Percentiles rank a stretch among this genome's conserved stretches.
phyloP scores from a whole-genome alignment of 2,797 vertebrate species.

The Anguilla pacifica region DNA sequence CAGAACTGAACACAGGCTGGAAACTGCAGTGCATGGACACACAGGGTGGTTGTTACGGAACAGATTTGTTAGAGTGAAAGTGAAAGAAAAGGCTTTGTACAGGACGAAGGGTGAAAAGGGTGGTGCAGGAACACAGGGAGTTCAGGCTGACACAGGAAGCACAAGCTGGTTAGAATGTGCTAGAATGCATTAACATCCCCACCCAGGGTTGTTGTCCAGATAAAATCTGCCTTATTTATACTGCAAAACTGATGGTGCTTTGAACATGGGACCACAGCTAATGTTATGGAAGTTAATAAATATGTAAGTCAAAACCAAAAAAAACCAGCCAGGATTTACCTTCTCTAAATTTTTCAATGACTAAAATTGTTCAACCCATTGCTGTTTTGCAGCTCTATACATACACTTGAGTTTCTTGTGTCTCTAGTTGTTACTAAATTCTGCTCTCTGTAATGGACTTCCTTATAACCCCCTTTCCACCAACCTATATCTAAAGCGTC shows the following conservation, averaged over 20 bases:
- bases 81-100: constrained; percentile 4
- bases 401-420: background rate
- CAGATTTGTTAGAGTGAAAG: background rate
- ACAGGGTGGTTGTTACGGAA: background rate
- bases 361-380: background rate
- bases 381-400: background rate
- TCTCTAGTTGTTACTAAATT: background rate
- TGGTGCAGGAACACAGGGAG: background rate
- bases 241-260: background rate
- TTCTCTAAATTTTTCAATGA: background rate
- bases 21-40: background rate
- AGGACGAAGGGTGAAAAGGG: background rate
- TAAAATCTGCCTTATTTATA: background rate
- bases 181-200: background rate
- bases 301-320: background rate
- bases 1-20: background rate
- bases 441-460: background rate
- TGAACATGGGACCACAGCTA: background rate
- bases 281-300: background rate
- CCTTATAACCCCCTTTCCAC: background rate
- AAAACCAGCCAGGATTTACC: no score
- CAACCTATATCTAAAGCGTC: background rate
- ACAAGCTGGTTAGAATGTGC: background rate
- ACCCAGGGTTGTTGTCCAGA: background rate
- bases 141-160: background rate